Base-by-base conservation (phyloP, 2,888 invertebrate genomes). In the Embidobia sp. region DNA sequence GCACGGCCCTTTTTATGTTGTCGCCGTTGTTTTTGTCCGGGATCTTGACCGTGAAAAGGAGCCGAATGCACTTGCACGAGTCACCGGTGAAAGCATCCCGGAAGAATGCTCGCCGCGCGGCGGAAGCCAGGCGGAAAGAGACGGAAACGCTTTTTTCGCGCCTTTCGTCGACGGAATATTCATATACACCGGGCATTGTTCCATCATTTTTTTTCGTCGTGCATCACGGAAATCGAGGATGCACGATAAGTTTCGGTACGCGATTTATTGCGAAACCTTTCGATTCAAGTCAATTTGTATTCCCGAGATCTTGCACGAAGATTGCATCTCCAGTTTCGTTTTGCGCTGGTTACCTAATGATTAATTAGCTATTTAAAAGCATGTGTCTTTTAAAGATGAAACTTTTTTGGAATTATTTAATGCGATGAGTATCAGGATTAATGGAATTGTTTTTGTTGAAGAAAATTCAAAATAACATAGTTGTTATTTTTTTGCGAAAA, bases 1-100 rank as follows among this genome's bases (percentile, higher is more conserved):
- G 26, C 26, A 33, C 46, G 22, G 4, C 18, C 37, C 16, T 46
- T 53, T 46, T 69, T 40, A 33, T 27, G 11, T 8, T 69, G 40
- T 69, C 51, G 49, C 33, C 26, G 40, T 53, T 70, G 70, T 70
- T 70, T 69, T 69, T 59, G 49, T 69, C 16, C 55, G 49, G 61
- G 59, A 77, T 59, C 67, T 77, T 75, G 79, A 69, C 77, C 79
- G 72, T 76, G 75, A 77, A 77, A 66, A 59, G 53, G 29, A 51
- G 18, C 16, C 27, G 46, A 61, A 49, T 35, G 48, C 15, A 44
- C 42, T 66, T 55, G 66, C 61, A 49, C 53, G 49, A 78, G 76
- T 61, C 53, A 46, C 27, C 48, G 53, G 78, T 69, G 78, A 79
- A 79, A 79, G 78, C 78, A 53, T 53, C 69, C 59, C 72, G 76